Conservation (phyloP, 2,113 vertebrate genomes). For the Pithys albifrons region DNA sequence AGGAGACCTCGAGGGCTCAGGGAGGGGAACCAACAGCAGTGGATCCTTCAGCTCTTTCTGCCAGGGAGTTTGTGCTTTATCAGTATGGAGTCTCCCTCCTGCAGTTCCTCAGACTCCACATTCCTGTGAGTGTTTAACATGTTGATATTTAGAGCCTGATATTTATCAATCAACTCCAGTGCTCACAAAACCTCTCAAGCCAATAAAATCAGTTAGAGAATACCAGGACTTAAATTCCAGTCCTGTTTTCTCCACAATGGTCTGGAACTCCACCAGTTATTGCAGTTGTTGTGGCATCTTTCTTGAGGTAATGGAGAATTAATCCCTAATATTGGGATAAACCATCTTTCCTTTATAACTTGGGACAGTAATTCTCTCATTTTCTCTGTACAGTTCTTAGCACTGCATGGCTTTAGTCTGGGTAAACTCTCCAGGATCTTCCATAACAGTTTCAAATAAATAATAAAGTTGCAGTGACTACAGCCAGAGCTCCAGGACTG, state of each 20-base stretch:
- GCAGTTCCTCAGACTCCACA: conserved; percentile 70
- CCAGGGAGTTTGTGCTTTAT: conserved; percentile 82
- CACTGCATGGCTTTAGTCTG: background rate
- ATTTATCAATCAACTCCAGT: background rate
- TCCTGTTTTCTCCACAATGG: background rate
- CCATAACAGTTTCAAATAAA: background rate
- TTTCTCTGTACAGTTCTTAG: background rate
- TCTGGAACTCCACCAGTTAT: background rate
- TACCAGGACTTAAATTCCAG: background rate
- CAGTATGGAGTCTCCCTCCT: conserved; percentile 83
- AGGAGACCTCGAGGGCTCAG: conserved; percentile 73
- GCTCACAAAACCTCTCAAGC: background rate
- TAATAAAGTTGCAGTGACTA: background rate
- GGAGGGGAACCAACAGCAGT: conserved; percentile 73
- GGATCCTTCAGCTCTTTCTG: conserved; percentile 70
- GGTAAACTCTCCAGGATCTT: background rate
- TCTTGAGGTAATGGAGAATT: background rate
- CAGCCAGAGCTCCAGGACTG: background rate
- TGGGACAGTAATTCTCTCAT: background rate
- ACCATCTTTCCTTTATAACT: background rate
- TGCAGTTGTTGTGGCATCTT: background rate
- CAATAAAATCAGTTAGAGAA: background rate
- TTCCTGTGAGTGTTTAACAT: conserved; percentile 70
- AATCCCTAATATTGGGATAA: background rate
- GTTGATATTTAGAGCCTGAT: background rate